A percentile compares a stretch with the other conserved stretches of the same genome.
Conservation (phyloP, 2,888 invertebrate genomes). For the Phortica okadai region DNA sequence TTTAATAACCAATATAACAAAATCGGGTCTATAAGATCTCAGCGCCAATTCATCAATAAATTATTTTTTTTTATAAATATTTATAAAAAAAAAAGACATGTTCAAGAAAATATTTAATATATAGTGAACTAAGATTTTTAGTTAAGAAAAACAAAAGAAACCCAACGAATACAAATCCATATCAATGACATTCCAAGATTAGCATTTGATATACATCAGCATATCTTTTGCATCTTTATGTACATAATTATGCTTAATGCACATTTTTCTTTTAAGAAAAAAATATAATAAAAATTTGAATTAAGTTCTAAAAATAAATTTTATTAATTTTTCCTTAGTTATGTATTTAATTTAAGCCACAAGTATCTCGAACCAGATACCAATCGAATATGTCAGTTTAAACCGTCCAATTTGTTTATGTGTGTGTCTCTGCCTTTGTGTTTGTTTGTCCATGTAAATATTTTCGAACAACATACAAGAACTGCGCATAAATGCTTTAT, state of each 20-base stretch:
- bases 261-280: background rate
- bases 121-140: slow-evolving; percentile 11
- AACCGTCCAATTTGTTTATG: slow-evolving; percentile 69
- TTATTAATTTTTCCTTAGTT: background rate
- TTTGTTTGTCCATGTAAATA: slow-evolving; percentile 12
- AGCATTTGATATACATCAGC: slow-evolving; percentile 19
- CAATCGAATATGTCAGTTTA: slow-evolving; percentile 2
- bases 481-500: slow-evolving; percentile 4
- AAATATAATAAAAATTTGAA: background rate
- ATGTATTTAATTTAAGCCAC: background rate
- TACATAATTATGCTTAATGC: slow-evolving; percentile 38
- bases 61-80: slow-evolving; percentile 31
- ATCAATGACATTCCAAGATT: slow-evolving; percentile 70
- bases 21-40: slow-evolving; percentile 66
- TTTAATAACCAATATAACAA: slow-evolving; percentile 31
- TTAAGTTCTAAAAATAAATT: slow-evolving; percentile 8
- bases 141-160: slow-evolving; percentile 35
- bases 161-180: slow-evolving; percentile 74
- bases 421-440: slow-evolving; percentile 47
- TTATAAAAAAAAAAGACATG: slow-evolving; percentile 21
- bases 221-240: slow-evolving; percentile 39
- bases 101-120: background rate
- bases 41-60: slow-evolving; percentile 31
- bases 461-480: slow-evolving; percentile 1
- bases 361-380: background rate